These are phyloP conservation scores for Cotesia vestalis DNA, from an alignment of 1,140 invertebrate species.

Conservation along the genomic window DNA sequence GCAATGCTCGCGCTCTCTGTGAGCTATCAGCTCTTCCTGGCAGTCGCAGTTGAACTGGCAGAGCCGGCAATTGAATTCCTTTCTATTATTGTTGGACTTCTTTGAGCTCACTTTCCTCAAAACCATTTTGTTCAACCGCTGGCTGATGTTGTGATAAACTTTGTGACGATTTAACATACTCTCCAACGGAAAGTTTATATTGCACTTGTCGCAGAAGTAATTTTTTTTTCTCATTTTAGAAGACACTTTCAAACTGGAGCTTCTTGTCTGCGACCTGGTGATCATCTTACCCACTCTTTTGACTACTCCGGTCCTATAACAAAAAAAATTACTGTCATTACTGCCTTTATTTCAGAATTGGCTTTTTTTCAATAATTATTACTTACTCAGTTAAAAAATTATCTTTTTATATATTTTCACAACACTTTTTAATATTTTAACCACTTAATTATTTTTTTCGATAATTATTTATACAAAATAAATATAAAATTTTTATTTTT, in stretches of 20 bases:
- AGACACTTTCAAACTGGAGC: background rate
- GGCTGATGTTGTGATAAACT: conserved; percentile 37
- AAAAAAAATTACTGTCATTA: conserved; percentile 28
- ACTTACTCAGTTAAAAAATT: conserved; percentile 27
- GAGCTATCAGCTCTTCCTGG: too few relatives aligned
- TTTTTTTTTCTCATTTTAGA: conserved; percentile 12
- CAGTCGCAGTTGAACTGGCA: background rate
- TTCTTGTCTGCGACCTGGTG: conserved; percentile 7
- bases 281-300: background rate
- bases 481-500: too few relatives aligned
- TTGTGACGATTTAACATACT: conserved; percentile 54
- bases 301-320: conserved; percentile 27
- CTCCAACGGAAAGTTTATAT: conserved; percentile 50
- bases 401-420: conserved; percentile 16
- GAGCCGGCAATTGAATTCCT: background rate
- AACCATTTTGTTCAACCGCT: background rate
- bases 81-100: too few relatives aligned
- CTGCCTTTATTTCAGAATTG: background rate
- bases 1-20: too few relatives aligned
- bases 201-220: conserved; percentile 51
- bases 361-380: background rate
- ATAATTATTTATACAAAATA: background rate
- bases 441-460: background rate
- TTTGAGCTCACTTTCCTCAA: background rate
- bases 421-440: conserved; percentile 3